A percentile compares a stretch with the other conserved stretches of the same genome.
phyloP scores from a whole-genome alignment of 1,140 invertebrate genomes.

The Hyles euphorbiae region DNA sequence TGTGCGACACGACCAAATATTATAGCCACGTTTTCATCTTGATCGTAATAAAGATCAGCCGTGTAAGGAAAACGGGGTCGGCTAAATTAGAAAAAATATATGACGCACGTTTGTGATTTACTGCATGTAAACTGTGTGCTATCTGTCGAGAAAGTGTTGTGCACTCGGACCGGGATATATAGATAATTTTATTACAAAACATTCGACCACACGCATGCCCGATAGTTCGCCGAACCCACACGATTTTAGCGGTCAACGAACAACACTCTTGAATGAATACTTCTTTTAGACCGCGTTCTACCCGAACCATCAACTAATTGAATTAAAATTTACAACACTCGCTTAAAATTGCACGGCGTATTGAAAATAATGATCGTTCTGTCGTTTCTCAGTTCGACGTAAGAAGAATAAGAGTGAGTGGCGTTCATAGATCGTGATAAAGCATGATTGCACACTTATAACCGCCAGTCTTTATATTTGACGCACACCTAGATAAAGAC shows the following conservation, averaged over 20 bases:
- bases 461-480: neutral
- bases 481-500: constrained; percentile 2
- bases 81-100: constrained; percentile 7
- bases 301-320: too few relatives aligned
- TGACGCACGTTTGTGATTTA: neutral
- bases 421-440: constrained; percentile 15
- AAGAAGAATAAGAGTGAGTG: too few relatives aligned
- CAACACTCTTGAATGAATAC: neutral
- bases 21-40: constrained; percentile 11
- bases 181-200: constrained; percentile 14
- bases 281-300: too few relatives aligned
- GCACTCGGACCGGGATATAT: neutral
- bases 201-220: constrained; percentile 17
- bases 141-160: neutral
- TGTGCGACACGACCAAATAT: too few relatives aligned
- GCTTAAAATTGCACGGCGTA: too few relatives aligned
- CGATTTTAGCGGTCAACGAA: constrained; percentile 5
- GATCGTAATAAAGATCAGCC: constrained; percentile 10
- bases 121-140: neutral
- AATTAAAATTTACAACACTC: too few relatives aligned
- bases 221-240: constrained; percentile 23
- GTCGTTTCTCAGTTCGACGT: too few relatives aligned
- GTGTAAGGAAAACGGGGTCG: constrained; percentile 16
- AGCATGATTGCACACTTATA: constrained; percentile 19
- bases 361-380: too few relatives aligned